Base-by-base conservation (phyloP, 2,888 invertebrate species). In the Fissipunctia ypsillon region DNA sequence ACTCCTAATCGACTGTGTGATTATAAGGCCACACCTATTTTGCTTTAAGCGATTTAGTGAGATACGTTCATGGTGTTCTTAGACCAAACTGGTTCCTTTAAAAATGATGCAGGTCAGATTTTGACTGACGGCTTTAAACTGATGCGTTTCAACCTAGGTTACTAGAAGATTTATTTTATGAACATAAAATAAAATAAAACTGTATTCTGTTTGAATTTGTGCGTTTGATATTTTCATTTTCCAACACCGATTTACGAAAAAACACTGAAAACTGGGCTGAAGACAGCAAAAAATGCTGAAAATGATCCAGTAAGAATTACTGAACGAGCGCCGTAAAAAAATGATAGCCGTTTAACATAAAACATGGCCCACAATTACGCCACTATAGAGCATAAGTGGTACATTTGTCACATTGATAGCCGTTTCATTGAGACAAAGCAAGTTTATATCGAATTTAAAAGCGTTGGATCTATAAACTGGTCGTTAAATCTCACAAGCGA, bases 401-500 rank as follows among this genome's bases (percentile, higher is more conserved):
- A 84, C 89, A 89, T 91, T 89, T 90, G 89, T 91, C 91, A 91
- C 90, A 80, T 86, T 91, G 88, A 93, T 89, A 87, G 89, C 84
- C 83, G 82, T 88, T 92, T 89, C 90, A 92, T 91, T 94, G 92
- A 93, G 92, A 93, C 92, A 93, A 93, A 93, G 92, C 91, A 91
- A 92, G 89, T 94, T 94, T 94, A 94, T 92, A 94, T 91, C 91
- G 92, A 92, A 92, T 93, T 95, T 94, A 92, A 94, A 95, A 93
- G 94, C 92, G 90, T 88, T 87, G 91, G 92, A 94, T 95, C 95
- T 94, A 95, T 96, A 96, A 95, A 96, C 94, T 93, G 94, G 80
- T 94, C 94, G 95, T 96, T 95, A 96, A 96, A 95, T 95, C 94
- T 94, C 93, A 91, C 91, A 90, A 82, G 91, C 92, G 93, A 93